A percentile compares a stretch with the other conserved stretches of the same genome.
phyloP scores from a whole-genome alignment of 2,888 invertebrate species.

The Liopterus haemorrhoidalis region DNA sequence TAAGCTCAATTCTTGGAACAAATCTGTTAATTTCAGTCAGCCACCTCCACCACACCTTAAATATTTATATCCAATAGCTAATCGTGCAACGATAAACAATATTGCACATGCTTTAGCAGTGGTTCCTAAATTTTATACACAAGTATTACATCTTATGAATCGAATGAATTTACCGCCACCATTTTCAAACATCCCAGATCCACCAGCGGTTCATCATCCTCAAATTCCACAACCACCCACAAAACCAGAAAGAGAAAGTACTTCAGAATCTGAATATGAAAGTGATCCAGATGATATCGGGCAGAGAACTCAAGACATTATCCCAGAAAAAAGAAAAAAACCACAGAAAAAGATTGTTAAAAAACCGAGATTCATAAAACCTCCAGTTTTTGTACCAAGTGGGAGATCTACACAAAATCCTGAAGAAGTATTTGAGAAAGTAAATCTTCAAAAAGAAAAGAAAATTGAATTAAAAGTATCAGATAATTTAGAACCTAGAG shows the following conservation, averaged over 20 bases:
- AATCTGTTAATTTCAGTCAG: constrained; percentile 60
- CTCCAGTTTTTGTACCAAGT: constrained; percentile 34
- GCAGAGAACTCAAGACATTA: constrained; percentile 41
- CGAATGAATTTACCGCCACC: constrained; percentile 86
- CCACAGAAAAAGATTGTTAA: constrained; percentile 49
- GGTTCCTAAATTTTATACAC: constrained; percentile 76
- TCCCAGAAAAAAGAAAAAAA: constrained; percentile 44
- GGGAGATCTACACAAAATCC: constrained; percentile 42
- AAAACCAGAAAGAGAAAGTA: constrained; percentile 21
- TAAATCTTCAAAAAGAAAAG: constrained; percentile 44
- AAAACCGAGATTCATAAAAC: constrained; percentile 52
- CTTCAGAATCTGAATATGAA: constrained; percentile 53
- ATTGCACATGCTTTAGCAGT: constrained; percentile 69
- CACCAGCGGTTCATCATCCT: constrained; percentile 46
- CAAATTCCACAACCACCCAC: constrained; percentile 41
- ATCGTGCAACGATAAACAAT: constrained; percentile 64
- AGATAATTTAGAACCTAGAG: constrained; percentile 35
- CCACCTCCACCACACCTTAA: constrained; percentile 69
- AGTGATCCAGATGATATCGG: constrained; percentile 57
- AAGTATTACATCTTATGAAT: constrained; percentile 89
- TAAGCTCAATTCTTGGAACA: constrained; percentile 56
- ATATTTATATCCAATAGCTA: constrained; percentile 77
- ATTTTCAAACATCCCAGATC: constrained; percentile 53
- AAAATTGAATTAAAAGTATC: constrained; percentile 53
- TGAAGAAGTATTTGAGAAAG: constrained; percentile 53